These are phyloP conservation scores for Lasioglossum albipes DNA, from an alignment of 1,140 invertebrate genomes.

Conservation along the genomic window DNA sequence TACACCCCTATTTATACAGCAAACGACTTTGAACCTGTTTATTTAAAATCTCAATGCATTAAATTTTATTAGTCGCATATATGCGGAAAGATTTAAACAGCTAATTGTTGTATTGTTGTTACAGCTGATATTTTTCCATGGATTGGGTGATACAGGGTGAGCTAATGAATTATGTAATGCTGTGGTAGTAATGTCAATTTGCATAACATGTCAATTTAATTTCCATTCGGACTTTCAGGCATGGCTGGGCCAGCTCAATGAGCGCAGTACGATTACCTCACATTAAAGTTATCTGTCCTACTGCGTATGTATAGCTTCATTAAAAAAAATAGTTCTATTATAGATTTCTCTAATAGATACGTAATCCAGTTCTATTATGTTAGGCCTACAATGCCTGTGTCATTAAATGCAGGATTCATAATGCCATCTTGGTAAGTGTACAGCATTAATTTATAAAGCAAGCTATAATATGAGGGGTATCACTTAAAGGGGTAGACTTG, in stretches of 20 bases:
- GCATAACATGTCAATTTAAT: conserved; percentile 28
- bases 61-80: neutral
- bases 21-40: neutral
- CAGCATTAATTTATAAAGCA: conserved; percentile 28
- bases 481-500: too few species aligned
- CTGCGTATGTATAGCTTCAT: conserved; percentile 84
- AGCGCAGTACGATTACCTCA: conserved; percentile 88
- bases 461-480: conserved; percentile 8
- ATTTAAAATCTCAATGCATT: neutral
- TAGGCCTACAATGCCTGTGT: conserved; percentile 93
- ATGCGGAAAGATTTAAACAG: neutral
- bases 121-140: conserved; percentile 82
- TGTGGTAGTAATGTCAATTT: conserved; percentile 26
- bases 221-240: conserved; percentile 81
- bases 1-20: too few species aligned
- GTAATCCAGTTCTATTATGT: conserved; percentile 59
- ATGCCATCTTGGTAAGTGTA: conserved; percentile 93
- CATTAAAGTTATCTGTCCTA: conserved; percentile 96
- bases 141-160: conserved; percentile 82
- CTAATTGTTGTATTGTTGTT: conserved; percentile 55
- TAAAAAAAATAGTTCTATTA: conserved; percentile 10
- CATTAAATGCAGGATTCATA: conserved; percentile 93
- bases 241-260: conserved; percentile 95
- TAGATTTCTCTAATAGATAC: conserved; percentile 21
- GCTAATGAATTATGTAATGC: conserved; percentile 36